Percentiles rank a stretch among this genome's conserved stretches.
phyloP scores from a whole-genome alignment of 2,797 vertebrate genomes.

The Amphiprion clarkii region DNA sequence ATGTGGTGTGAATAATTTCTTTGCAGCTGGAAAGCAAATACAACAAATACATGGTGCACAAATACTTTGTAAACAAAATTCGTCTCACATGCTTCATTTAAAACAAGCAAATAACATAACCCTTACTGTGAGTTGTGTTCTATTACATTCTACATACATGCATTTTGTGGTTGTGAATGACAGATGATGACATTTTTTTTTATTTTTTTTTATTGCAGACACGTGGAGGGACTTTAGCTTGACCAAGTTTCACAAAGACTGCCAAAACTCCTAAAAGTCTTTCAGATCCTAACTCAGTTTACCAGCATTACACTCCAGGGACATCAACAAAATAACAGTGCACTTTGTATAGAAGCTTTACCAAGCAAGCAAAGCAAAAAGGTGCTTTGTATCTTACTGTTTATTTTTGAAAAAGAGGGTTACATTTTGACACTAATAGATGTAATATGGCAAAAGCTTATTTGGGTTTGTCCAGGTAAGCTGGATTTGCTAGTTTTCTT shows the following conservation, averaged over 20 bases:
- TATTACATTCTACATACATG: neutral
- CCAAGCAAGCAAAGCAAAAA: neutral
- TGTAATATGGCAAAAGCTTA: neutral
- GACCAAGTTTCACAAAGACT: slow-evolving; percentile 81
- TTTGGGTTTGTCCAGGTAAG: neutral
- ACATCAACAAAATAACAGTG: slow-evolving; percentile 17
- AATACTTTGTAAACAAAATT: neutral
- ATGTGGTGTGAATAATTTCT: neutral
- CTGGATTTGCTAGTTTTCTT: neutral
- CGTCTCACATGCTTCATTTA: neutral
- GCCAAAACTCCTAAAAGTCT: slow-evolving; percentile 73
- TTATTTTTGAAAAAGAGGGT: neutral
- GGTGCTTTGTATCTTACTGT: slow-evolving; percentile 8
- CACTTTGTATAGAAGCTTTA: slow-evolving; percentile 25
- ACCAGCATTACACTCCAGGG: slow-evolving; percentile 53
- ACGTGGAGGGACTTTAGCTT: slow-evolving; percentile 88
- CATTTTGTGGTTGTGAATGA: neutral
- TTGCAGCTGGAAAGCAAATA: neutral
- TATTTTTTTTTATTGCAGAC: slow-evolving; percentile 83
- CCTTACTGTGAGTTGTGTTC: neutral
- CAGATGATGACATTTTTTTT: slow-evolving; percentile 46
- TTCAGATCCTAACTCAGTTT: slow-evolving; percentile 76
- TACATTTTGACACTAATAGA: slow-evolving; percentile 27
- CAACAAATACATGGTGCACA: neutral
- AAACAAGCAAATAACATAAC: neutral